Evolutionary conservation across 2,888 invertebrate species (phyloP), one percentile per base, ranked within the genome.

Genomic region (Limnephilus rhombicus): DNA sequence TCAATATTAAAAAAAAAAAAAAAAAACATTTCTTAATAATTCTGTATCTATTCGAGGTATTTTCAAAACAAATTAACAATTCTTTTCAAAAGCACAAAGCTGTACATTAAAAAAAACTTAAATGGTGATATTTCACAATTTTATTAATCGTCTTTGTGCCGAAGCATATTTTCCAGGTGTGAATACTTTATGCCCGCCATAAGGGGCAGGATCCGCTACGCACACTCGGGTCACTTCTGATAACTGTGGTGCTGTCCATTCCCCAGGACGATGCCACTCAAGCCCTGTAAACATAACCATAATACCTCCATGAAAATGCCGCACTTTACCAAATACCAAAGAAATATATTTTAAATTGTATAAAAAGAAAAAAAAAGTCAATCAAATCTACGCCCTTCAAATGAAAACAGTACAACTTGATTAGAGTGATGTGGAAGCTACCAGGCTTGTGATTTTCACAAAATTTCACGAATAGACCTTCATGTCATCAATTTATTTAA

Each of bases 251-350:
- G 45, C 45, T 91, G 91, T 41, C 91, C 91, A 34, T 91, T 91
- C n/a, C 91, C 91, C 91, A 91, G 31, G 18, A 91, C 80, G 41
- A 86, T 85, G 53, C 91, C 91, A 82, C 82, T 41, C n/a, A 68
- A 85, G 85, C 91, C 91, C 91, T 91, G 91, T 3, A 85, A 91
- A 86, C 11, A 86, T 31, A 83, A 86, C 86, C 86, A 83, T 37
- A 91, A 91, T 31, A 91, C 80, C 91, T 86, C 29, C 49, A 86
- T 29, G 68, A 34, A 91, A 80, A 45, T 12, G 80, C 80, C n/a
- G 41, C 85, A 45, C 80, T 89, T 41, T 49, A 37, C 37, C 31
- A 31, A 34, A 83, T 68, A n/a, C 68, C 68, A 68, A 68, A 68
- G 1, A 68, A 68, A 68, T 24, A n/a, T 53, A 53, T 18, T 53